Percentiles rank a stretch among this genome's conserved stretches.
These are phyloP conservation scores for Dasysyrphus albostriatus DNA, from an alignment of 2,888 invertebrate species.

Conservation along the genomic window DNA sequence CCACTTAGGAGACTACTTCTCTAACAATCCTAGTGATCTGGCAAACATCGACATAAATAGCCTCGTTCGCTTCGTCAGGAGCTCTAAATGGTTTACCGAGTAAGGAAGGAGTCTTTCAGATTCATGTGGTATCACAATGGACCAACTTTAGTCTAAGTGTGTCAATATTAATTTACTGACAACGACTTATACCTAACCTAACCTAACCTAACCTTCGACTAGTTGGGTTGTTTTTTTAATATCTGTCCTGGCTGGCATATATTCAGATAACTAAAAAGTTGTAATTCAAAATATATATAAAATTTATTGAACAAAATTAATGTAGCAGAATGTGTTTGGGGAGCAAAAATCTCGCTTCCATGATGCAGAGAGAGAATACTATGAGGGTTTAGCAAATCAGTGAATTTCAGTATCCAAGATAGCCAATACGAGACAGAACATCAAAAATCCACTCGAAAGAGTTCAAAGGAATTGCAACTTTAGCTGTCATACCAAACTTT, in stretches of 20 bases:
- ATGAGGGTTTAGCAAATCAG: slow-evolving; percentile 86
- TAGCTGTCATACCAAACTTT: slow-evolving; percentile 85
- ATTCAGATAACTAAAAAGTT: not conserved
- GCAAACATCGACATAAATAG: too few species aligned
- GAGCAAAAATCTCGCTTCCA: slow-evolving; percentile 89
- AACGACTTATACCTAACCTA: too few species aligned
- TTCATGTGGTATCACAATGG: too few species aligned
- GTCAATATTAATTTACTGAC: too few species aligned
- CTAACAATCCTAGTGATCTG: too few species aligned
- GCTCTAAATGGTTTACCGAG: too few species aligned
- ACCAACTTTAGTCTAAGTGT: too few species aligned
- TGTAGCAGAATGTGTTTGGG: slow-evolving; percentile 88
- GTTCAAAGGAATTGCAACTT: slow-evolving; percentile 86
- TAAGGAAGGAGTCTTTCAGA: too few species aligned
- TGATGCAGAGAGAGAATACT: slow-evolving; percentile 89
- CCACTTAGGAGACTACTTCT: too few species aligned
- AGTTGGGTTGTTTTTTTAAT: slow-evolving; percentile 12
- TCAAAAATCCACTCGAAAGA: slow-evolving; percentile 90
- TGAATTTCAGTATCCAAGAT: slow-evolving; percentile 92
- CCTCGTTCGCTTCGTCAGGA: too few species aligned
- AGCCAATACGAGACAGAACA: slow-evolving; percentile 93
- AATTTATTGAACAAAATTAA: not conserved
- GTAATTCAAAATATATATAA: not conserved
- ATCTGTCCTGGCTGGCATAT: slow-evolving; percentile 5
- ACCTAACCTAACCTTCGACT: too few species aligned